These are phyloP conservation scores for Hesperia comma DNA, from an alignment of 2,888 invertebrate species.

Conservation along the genomic window DNA sequence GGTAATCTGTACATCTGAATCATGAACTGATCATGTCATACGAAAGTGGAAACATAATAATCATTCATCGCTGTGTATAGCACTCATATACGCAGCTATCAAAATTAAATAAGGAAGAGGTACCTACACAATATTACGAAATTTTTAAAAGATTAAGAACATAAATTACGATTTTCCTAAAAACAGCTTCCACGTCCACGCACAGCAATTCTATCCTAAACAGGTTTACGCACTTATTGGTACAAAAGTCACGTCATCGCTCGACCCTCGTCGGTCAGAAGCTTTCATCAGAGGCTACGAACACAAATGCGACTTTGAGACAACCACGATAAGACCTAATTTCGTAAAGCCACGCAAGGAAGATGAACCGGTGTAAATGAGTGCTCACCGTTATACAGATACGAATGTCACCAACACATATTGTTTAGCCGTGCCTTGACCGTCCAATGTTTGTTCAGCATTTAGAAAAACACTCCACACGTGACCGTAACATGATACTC, in stretches of 20 bases:
- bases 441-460: conserved; percentile 55
- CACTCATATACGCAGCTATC: too few relatives aligned
- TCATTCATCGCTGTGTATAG: too few relatives aligned
- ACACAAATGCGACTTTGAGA: conserved; percentile 52
- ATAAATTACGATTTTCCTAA: background rate
- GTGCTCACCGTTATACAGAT: conserved; percentile 70
- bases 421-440: conserved; percentile 56
- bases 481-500: conserved; percentile 32
- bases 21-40: too few relatives aligned
- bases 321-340: conserved; percentile 42
- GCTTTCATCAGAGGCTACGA: conserved; percentile 49
- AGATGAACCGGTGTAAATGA: conserved; percentile 59
- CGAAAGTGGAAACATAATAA: too few relatives aligned
- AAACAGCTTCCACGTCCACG: conserved; percentile 25
- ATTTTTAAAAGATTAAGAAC: too few relatives aligned
- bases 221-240: conserved; percentile 58
- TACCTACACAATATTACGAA: too few relatives aligned
- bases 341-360: conserved; percentile 41
- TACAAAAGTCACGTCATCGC: conserved; percentile 69
- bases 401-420: conserved; percentile 72
- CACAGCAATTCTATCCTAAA: conserved; percentile 43
- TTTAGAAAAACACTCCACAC: conserved; percentile 37
- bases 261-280: conserved; percentile 64
- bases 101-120: too few relatives aligned
- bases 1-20: too few relatives aligned